These are phyloP conservation scores for Phylloscopus whistleri DNA, from an alignment of 2,113 vertebrate genomes.

Conservation along the genomic window DNA sequence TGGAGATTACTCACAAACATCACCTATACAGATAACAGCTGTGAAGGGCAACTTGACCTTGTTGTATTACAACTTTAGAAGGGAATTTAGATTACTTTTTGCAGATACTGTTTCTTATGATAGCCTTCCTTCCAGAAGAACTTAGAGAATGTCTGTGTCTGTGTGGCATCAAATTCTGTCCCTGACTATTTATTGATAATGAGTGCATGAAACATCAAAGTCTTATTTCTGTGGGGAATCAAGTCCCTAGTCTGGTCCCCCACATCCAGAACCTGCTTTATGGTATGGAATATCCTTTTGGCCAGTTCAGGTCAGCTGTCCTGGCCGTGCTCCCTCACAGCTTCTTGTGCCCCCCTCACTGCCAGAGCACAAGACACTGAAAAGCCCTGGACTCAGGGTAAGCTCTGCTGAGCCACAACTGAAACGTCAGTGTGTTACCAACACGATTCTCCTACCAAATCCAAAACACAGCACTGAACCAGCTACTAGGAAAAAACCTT, in stretches of 20 bases:
- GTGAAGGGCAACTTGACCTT: not conserved
- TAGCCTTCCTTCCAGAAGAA: not conserved
- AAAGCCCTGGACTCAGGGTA: not conserved
- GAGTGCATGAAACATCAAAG: not conserved
- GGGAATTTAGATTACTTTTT: not conserved
- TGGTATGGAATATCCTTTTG: not conserved
- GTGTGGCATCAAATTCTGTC: not conserved
- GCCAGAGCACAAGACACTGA: accelerated
- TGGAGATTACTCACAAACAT: not conserved
- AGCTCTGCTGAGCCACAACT: not conserved
- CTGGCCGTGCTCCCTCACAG: not conserved
- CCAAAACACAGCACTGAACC: not conserved
- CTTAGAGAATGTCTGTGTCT: not conserved
- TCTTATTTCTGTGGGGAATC: not conserved
- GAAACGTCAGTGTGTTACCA: not conserved
- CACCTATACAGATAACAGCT: not conserved
- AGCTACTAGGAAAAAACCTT: not conserved
- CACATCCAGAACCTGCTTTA: not conserved
- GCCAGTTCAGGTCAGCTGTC: not conserved
- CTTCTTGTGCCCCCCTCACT: not conserved
- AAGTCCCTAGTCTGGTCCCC: not conserved
- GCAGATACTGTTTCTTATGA: not conserved
- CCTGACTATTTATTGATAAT: not conserved
- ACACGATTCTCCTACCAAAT: not conserved
- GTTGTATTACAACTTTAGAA: not conserved